Base-by-base conservation (phyloP, 1,140 invertebrate species). In the Pantala flavescens region DNA sequence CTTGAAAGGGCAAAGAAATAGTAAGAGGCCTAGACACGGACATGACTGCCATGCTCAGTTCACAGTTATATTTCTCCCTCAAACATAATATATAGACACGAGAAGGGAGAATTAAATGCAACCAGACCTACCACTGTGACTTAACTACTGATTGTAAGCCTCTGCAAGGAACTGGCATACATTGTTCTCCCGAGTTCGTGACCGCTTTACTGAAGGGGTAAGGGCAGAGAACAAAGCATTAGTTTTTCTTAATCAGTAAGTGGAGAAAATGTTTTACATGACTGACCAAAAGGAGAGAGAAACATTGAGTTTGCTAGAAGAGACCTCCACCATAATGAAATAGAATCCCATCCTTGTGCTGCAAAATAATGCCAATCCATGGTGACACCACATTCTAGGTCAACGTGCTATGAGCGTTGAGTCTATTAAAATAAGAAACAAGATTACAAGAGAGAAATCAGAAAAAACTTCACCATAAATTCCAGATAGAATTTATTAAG, bases 151-250 rank as follows among this genome's bases (percentile, higher is more conserved):
- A 83, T 70, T 82, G 82, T 71, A 82, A 83, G 76, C 82, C 81
- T 80, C 81, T 80, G 80, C 79, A 80, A 79, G 81, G 81, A 77
- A 78, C 82, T 73, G 83, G 49, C 49, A 63, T 63, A 63, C 84
- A 81, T 85, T 85, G 79, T 86, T 87, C 80, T 87, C 86, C 79
- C 86, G 83, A 74, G 86, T 87, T 78, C 86, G 81, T 75, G 86
- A 86, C 76, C 85, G 82, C 80, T 87, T 87, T 78, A 87, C 85
- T 85, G 80, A 73, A 80, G 74, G 78, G 79, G 49, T 63, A 63
- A 63, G 49, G 49, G n/a, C 16, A 63, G 49, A 63, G 49, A 63
- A 63, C 49, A 63, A 63, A 63, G 49, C 49, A 63, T 63, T 63
- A 63, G 49, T 19, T 16, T 49, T 63, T 63, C 49, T 63, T 21